Percentiles rank a stretch among this genome's conserved stretches.
Conservation (phyloP, 1,140 invertebrate species). For the Scylla paramamosain region DNA sequence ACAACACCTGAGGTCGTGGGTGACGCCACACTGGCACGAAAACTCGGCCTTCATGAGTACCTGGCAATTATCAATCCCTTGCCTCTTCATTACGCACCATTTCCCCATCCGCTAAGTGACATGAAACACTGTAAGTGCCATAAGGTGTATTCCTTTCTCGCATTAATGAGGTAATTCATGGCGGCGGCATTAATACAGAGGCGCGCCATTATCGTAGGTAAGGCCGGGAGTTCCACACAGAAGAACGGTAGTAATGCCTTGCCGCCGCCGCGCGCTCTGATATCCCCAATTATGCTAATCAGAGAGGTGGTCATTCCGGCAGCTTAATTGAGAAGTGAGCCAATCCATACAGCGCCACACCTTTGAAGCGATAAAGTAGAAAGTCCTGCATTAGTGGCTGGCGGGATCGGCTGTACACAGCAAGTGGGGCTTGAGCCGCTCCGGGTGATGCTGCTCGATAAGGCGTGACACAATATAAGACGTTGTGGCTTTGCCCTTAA, state of each 20-base stretch:
- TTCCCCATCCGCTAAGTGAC: neutral
- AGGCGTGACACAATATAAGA: conserved; percentile 46
- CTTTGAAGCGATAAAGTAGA: neutral
- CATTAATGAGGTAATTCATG: conserved; percentile 35
- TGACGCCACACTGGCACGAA: neutral
- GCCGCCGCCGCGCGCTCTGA: neutral
- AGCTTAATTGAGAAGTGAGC: conserved; percentile 30
- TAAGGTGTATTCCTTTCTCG: conserved; percentile 46
- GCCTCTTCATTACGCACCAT: neutral
- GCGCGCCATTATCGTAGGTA: neutral
- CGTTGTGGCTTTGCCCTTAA: neutral
- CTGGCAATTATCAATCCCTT: conserved; percentile 7
- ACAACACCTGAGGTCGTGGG: neutral
- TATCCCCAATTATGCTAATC: conserved; percentile 48
- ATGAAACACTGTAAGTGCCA: neutral
- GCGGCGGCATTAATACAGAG: conserved; percentile 17
- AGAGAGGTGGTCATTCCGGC: conserved; percentile 9
- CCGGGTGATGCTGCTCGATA: neutral
- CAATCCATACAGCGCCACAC: neutral
- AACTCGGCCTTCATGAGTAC: neutral
- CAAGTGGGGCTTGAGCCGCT: neutral
- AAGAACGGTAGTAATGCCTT: neutral
- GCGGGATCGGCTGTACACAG: neutral
- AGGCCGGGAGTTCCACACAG: neutral
- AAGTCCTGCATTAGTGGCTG: neutral